phyloP scores from a whole-genome alignment of 2,113 vertebrate species.

The Catharus bicknelli region DNA sequence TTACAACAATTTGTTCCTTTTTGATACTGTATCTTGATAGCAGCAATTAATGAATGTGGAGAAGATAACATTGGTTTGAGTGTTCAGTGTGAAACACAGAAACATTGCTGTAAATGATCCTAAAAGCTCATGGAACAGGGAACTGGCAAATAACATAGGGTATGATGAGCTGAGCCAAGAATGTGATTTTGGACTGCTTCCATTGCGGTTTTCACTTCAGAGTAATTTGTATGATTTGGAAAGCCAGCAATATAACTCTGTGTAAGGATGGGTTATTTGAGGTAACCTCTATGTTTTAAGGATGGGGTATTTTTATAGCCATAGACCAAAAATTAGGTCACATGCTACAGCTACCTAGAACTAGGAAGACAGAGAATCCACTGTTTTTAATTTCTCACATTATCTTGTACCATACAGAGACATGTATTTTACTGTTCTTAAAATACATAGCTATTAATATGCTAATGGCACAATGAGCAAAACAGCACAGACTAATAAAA shows the following conservation, averaged over 20 bases:
- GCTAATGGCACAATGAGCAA: not conserved
- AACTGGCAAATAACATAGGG: conserved; percentile 60
- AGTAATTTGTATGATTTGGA: conserved; percentile 81
- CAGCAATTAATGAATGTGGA: conserved; percentile 33
- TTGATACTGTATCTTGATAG: not conserved
- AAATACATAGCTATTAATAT: conserved; percentile 53
- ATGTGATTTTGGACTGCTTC: conserved; percentile 74
- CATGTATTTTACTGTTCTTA: conserved; percentile 35
- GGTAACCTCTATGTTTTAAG: conserved; percentile 69
- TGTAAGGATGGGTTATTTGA: conserved; percentile 76
- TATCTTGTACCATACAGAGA: conserved; percentile 18
- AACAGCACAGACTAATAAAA: conserved; percentile 53
- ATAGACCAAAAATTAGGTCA: conserved; percentile 41
- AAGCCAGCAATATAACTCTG: conserved; percentile 71
- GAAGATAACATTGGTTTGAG: conserved; percentile 13
- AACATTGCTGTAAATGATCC: conserved; percentile 64
- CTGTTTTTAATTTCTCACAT: conserved; percentile 31
- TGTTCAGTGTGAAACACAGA: conserved; percentile 46
- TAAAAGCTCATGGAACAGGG: conserved; percentile 60
- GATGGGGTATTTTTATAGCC: conserved; percentile 61
- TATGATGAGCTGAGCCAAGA: conserved; percentile 72
- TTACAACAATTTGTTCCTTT: conserved; percentile 21
- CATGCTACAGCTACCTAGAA: conserved; percentile 31
- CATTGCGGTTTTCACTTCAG: conserved; percentile 74
- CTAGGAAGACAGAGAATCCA: conserved; percentile 10